phyloP scores from a whole-genome alignment of 2,797 vertebrate species.

The Echiichthys vipera region DNA sequence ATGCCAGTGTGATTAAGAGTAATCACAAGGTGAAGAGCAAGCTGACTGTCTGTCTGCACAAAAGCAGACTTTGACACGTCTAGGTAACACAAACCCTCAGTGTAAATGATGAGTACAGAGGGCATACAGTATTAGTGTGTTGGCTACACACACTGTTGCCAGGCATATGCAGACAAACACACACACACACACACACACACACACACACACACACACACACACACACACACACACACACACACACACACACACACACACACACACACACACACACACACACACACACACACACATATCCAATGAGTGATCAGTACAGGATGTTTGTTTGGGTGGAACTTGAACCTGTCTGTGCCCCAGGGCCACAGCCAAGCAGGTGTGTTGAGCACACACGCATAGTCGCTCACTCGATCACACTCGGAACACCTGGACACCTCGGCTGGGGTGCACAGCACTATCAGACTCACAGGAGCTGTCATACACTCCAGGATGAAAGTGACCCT shows the following conservation, averaged over 20 bases:
- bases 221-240: slow-evolving; percentile 6
- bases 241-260: slow-evolving; percentile 8
- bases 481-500: slow-evolving; percentile 75
- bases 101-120: slow-evolving; percentile 67
- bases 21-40: slow-evolving; percentile 67
- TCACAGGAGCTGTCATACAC: slow-evolving; percentile 78
- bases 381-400: background rate
- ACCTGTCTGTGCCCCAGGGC: slow-evolving; percentile 77
- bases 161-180: slow-evolving; percentile 41
- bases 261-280: slow-evolving; percentile 12
- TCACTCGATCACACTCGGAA: slow-evolving; percentile 54
- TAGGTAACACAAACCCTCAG: slow-evolving; percentile 75
- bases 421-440: slow-evolving; percentile 73
- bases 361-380: slow-evolving; percentile 76
- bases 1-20: slow-evolving; percentile 70
- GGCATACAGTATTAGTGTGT: slow-evolving; percentile 59
- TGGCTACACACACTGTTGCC: slow-evolving; percentile 54
- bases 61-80: slow-evolving; percentile 74
- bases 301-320: slow-evolving; percentile 63
- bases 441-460: slow-evolving; percentile 62
- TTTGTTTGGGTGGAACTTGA: slow-evolving; percentile 83
- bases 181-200: slow-evolving; percentile 26
- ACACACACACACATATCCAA: slow-evolving; percentile 35
- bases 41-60: slow-evolving; percentile 56
- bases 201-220: slow-evolving; percentile 13